Evolutionary conservation across 2,113 vertebrate species (phyloP).

Genomic region (Myiopsitta monachus): DNA sequence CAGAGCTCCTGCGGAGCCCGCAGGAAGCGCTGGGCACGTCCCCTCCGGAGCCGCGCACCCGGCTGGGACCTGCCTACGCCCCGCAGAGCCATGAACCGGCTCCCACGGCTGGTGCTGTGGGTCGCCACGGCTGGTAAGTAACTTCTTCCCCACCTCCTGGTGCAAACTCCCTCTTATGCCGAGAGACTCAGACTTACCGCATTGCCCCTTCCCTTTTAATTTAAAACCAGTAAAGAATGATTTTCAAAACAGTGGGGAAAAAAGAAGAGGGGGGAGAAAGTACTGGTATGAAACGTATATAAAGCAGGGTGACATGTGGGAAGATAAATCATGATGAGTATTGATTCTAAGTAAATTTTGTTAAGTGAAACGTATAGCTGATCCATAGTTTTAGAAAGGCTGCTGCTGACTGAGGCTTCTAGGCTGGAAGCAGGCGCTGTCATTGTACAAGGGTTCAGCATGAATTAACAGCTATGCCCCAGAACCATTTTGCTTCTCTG

Average conservation of each 20-base stretch:
- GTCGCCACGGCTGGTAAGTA: background rate
- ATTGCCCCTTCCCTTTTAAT: background rate
- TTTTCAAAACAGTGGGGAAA: background rate
- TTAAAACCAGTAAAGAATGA: background rate
- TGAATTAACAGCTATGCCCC: background rate
- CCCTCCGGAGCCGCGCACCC: background rate
- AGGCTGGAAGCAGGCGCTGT: background rate
- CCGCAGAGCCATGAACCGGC: conserved; percentile 16
- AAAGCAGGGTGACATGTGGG: background rate
- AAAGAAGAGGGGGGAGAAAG: background rate
- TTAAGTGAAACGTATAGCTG: background rate
- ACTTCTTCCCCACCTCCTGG: background rate
- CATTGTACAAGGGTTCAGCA: background rate
- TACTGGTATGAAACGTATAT: background rate
- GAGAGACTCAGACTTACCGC: background rate
- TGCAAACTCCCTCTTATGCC: background rate
- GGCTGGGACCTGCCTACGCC: background rate
- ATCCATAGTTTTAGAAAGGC: background rate
- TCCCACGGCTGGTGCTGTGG: background rate
- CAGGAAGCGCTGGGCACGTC: background rate
- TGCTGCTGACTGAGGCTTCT: background rate
- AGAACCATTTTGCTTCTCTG: background rate
- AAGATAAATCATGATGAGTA: background rate
- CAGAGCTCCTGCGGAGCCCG: conserved; percentile 26
- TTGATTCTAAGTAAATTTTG: background rate